Evolutionary conservation across 35 echinoderm and acorn worm species (phyloP).

Genomic region (Lytechinus variegatus): DNA sequence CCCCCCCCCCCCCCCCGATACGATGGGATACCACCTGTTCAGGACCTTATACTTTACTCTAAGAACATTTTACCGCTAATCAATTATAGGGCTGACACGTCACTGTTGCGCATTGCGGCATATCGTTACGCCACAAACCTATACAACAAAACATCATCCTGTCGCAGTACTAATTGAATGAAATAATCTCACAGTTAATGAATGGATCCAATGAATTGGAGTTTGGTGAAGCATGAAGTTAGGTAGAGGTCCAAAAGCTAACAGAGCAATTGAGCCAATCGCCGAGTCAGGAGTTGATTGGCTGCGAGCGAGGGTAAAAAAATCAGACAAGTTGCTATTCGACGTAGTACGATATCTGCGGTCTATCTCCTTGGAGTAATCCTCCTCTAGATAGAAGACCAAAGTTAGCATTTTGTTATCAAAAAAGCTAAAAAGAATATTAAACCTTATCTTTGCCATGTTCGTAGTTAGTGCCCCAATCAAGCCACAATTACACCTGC

Average conservation of each 20-base stretch:
- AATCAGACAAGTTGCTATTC: too few relatives aligned
- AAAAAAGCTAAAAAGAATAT: too few relatives aligned
- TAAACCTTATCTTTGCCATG: too few relatives aligned
- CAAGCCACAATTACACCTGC: too few relatives aligned
- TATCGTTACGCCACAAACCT: not conserved
- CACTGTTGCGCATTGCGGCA: conserved; percentile 7
- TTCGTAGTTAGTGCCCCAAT: too few relatives aligned
- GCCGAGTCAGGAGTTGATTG: not conserved
- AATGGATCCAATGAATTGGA: not conserved
- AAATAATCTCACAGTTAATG: not conserved
- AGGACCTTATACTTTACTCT: not conserved
- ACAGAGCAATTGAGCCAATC: not conserved
- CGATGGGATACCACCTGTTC: too few relatives aligned
- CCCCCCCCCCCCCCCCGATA: too few relatives aligned
- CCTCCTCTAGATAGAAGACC: too few relatives aligned
- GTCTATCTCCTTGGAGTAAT: too few relatives aligned
- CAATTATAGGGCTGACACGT: not conserved
- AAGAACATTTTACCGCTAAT: conserved; percentile 2
- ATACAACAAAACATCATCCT: not conserved
- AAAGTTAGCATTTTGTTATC: too few relatives aligned
- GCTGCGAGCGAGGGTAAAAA: not conserved
- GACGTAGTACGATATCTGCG: too few relatives aligned
- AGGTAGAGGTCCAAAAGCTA: not conserved
- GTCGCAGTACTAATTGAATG: not conserved
- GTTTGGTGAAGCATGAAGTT: not conserved